phyloP scores from a whole-genome alignment of 2,797 vertebrate genomes.

The Enteromius mattozi region DNA sequence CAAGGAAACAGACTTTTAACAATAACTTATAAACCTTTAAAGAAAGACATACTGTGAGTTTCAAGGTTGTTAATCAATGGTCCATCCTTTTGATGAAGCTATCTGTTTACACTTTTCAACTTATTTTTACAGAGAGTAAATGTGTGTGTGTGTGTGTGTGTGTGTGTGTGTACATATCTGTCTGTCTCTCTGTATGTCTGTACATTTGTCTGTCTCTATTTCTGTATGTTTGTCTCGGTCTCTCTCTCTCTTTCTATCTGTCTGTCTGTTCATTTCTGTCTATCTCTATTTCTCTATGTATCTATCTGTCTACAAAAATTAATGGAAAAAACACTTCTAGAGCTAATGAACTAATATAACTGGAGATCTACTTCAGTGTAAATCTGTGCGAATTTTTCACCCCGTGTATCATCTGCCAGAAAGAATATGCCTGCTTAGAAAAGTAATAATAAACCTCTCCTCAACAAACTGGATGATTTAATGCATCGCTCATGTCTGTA shows the following conservation, averaged over 20 bases:
- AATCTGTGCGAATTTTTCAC: neutral
- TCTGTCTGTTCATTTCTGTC: no score
- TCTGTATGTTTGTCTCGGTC: no score
- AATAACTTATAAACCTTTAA: neutral
- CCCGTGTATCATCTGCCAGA: neutral
- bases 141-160: neutral
- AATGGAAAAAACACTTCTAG: neutral
- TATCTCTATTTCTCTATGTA: no score
- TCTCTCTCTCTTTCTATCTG: no score
- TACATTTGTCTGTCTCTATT: no score
- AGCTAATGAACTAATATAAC: neutral
- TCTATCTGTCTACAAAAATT: neutral
- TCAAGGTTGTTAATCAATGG: neutral
- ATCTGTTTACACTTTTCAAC: neutral
- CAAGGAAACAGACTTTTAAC: neutral
- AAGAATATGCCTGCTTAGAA: neutral
- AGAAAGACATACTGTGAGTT: neutral
- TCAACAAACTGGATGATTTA: neutral
- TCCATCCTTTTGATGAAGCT: neutral
- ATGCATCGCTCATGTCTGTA: neutral
- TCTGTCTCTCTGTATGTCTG: no score
- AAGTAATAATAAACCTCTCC: neutral
- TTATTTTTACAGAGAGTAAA: neutral
- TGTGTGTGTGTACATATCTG: no score
- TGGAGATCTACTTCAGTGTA: neutral